These are phyloP conservation scores for Daboia siamensis DNA, from an alignment of 2,113 vertebrate genomes.

Conservation along the genomic window DNA sequence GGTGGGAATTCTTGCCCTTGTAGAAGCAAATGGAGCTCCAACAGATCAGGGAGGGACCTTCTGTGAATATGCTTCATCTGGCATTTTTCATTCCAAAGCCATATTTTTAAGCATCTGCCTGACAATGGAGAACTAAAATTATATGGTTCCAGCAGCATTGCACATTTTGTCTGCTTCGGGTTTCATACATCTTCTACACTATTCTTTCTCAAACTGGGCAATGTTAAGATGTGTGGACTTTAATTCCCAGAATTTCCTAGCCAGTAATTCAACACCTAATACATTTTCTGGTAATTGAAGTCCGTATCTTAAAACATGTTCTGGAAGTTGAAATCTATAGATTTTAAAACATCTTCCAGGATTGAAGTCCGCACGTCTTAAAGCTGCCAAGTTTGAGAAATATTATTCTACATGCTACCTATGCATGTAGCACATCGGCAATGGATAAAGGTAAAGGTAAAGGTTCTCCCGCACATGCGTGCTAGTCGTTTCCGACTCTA, in stretches of 20 bases:
- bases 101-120: background rate
- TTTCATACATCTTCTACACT: background rate
- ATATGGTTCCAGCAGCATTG: background rate
- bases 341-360: background rate
- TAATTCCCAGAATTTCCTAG: background rate
- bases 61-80: background rate
- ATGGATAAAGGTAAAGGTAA: too few species aligned
- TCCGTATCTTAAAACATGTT: background rate
- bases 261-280: background rate
- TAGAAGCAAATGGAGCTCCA: too few species aligned
- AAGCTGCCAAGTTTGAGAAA: background rate
- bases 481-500: too few species aligned
- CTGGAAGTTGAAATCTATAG: background rate
- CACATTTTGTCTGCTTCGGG: background rate
- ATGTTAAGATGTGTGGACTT: background rate
- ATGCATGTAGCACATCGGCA: background rate
- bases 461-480: too few species aligned
- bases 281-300: background rate
- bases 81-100: background rate
- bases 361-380: background rate
- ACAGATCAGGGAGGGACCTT: background rate
- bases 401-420: background rate
- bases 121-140: background rate
- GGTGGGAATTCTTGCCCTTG: background rate
- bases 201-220: background rate